Percentiles rank a stretch among this genome's conserved stretches.
Conservation (phyloP, 2,888 invertebrate genomes). For the Galerucella nymphaeae region DNA sequence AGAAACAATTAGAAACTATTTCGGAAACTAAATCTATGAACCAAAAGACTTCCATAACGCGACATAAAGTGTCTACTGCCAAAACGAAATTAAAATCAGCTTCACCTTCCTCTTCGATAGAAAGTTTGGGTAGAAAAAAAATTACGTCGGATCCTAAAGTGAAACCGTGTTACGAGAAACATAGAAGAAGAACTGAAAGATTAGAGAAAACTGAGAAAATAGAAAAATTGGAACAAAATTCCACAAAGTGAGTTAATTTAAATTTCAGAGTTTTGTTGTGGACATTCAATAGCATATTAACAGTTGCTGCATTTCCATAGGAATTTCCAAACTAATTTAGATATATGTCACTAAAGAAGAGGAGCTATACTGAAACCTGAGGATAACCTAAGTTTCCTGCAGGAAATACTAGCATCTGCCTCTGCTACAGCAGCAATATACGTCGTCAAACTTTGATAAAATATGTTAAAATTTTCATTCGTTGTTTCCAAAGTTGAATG, state of each 20-base stretch:
- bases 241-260: constrained; percentile 48
- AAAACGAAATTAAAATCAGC: constrained; percentile 57
- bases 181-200: constrained; percentile 45
- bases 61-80: constrained; percentile 37
- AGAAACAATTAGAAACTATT: constrained; percentile 61
- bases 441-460: too few species aligned
- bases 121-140: constrained; percentile 56
- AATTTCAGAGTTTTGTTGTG: constrained; percentile 20
- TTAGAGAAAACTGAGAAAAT: constrained; percentile 7
- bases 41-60: constrained; percentile 48
- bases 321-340: too few species aligned
- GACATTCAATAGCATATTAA: not conserved
- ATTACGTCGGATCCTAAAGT: constrained; percentile 36
- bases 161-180: constrained; percentile 45
- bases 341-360: too few species aligned
- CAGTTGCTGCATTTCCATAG: too few species aligned
- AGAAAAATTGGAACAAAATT: constrained; percentile 36
- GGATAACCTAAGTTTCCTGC: too few species aligned
- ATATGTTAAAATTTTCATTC: too few species aligned
- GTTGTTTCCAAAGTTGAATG: too few species aligned
- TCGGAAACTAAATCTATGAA: constrained; percentile 64
- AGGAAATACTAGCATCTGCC: too few species aligned
- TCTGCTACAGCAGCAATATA: too few species aligned
- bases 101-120: constrained; percentile 63
- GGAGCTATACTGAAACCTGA: too few species aligned